Conservation (phyloP, 2,113 vertebrate species). For the Numenius arquata region DNA sequence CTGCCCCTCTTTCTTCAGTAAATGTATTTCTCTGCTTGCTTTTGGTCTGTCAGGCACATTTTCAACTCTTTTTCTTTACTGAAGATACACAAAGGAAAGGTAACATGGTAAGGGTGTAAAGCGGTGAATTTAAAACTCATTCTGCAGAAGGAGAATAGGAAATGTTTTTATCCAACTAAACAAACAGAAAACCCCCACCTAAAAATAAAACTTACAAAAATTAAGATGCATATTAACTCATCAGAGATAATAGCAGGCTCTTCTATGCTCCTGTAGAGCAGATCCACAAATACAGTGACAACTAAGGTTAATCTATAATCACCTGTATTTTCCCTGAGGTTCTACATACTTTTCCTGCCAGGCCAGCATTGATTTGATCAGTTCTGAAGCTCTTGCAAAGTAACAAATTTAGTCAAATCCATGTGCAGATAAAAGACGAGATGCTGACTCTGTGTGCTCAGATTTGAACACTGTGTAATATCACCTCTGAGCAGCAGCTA, state of each 20-base stretch:
- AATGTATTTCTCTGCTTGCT: neutral
- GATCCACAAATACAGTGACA: neutral
- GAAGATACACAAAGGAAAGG: neutral
- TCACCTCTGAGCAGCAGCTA: neutral
- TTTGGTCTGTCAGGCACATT: neutral
- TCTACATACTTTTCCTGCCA: neutral
- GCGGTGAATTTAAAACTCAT: neutral
- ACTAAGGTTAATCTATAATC: neutral
- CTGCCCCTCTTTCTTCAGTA: neutral
- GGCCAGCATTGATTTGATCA: neutral
- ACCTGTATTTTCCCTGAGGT: neutral
- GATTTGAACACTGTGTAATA: rapidly evolving
- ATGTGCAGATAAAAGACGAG: neutral
- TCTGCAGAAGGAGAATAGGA: neutral
- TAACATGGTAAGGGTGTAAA: neutral
- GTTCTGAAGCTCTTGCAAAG: neutral
- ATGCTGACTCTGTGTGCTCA: neutral
- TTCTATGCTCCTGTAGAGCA: neutral
- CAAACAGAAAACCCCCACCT: neutral
- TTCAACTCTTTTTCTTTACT: neutral
- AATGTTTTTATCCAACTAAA: neutral
- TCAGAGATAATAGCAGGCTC: neutral
- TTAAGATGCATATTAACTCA: neutral
- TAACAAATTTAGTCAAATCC: neutral
- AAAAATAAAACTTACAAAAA: neutral